Percentiles rank a stretch among this genome's conserved stretches.
Evolutionary conservation across 2,888 invertebrate genomes (phyloP).

Genomic region (Euplagia quadripunctaria): DNA sequence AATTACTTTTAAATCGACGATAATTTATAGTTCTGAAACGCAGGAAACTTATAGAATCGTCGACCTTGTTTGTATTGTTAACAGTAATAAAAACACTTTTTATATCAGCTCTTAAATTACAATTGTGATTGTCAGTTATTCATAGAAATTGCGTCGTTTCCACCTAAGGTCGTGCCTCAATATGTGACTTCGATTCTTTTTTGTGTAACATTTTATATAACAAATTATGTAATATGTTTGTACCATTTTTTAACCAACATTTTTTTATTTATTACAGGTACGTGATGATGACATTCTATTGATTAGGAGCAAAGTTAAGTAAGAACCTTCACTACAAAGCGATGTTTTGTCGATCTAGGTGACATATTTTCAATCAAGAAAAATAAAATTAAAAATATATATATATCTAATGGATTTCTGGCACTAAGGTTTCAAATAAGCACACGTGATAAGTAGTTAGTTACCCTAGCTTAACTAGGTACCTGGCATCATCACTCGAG

Average conservation of each 20-base stretch:
- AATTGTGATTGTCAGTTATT: constrained; percentile 29
- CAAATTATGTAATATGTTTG: not conserved
- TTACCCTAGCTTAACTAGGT: too few species aligned
- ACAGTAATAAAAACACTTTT: constrained; percentile 22
- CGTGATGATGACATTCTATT: constrained; percentile 8
- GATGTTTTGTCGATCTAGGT: not conserved
- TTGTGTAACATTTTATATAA: constrained; percentile 15
- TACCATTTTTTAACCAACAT: constrained; percentile 3
- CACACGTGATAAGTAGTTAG: too few species aligned
- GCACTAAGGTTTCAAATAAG: too few species aligned
- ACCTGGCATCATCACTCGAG: too few species aligned
- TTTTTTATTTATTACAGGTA: constrained; percentile 41
- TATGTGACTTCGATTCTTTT: not conserved
- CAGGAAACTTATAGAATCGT: not conserved
- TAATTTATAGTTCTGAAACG: not conserved
- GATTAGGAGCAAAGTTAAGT: not conserved
- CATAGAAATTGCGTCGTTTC: constrained; percentile 27
- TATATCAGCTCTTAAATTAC: constrained; percentile 20
- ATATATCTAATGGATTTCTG: too few species aligned
- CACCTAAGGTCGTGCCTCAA: constrained; percentile 21
- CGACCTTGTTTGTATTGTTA: not conserved
- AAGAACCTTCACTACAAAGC: not conserved
- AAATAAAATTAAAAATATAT: too few species aligned
- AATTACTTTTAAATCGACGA: not conserved
- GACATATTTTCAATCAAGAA: not conserved